Percentiles rank a stretch among this genome's conserved stretches.
Conservation (phyloP, 1,140 invertebrate genomes). For the Scaptodrosophila lebanonensis region DNA sequence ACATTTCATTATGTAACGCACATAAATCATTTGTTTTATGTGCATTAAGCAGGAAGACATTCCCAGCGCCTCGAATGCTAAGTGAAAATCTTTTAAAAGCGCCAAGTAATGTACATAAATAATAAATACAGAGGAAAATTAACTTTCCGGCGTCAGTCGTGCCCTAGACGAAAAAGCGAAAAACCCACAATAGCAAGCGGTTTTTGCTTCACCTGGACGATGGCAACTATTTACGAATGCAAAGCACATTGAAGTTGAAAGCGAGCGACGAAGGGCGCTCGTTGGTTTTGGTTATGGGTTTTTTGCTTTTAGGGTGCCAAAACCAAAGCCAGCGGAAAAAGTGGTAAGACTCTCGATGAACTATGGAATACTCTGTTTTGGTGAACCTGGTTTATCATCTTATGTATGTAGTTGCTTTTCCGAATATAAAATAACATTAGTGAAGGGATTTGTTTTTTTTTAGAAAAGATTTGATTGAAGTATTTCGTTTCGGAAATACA, state of each 20-base stretch:
- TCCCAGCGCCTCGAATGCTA: slow-evolving; percentile 25
- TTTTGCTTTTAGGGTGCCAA: slow-evolving; percentile 57
- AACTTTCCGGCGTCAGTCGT: slow-evolving; percentile 58
- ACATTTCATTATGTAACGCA: slow-evolving; percentile 11
- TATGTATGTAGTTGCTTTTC: too few species aligned
- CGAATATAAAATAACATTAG: too few species aligned
- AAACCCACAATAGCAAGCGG: slow-evolving; percentile 1
- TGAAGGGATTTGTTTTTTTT: too few species aligned
- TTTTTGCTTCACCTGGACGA: slow-evolving; percentile 28
- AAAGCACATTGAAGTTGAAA: slow-evolving; percentile 64
- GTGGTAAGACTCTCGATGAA: too few species aligned
- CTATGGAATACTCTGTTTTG: too few species aligned
- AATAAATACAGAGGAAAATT: slow-evolving; percentile 66
- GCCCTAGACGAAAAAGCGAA: slow-evolving; percentile 5
- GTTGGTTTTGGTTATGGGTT: slow-evolving; percentile 40
- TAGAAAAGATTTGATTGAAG: too few species aligned
- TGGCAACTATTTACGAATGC: slow-evolving; percentile 63
- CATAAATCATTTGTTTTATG: slow-evolving; percentile 23
- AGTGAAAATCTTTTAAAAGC: slow-evolving; percentile 61
- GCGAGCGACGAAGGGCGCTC: slow-evolving; percentile 44
- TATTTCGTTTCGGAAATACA: too few species aligned
- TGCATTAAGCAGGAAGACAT: slow-evolving; percentile 17
- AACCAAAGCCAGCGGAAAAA: slow-evolving; percentile 27
- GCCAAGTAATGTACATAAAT: slow-evolving; percentile 62
- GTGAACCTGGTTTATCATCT: too few species aligned